Evolutionary conservation across 92 coral and sea anemone genomes (phyloP), one percentile per base, ranked within the genome.

Genomic region (Paragorgia papillata): DNA sequence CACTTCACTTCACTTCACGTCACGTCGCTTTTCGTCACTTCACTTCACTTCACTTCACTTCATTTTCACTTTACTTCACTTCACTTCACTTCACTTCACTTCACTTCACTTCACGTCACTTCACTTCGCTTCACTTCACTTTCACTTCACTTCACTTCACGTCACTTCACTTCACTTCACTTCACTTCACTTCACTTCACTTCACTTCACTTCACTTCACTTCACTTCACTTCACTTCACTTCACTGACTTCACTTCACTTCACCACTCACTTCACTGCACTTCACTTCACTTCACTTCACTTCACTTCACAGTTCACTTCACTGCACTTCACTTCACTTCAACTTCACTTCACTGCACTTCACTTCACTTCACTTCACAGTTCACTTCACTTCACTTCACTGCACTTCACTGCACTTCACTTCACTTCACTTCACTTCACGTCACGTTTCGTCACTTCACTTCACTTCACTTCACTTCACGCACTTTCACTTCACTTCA

Each of bases 321-420:
- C 74, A 66, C 74, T 14, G 32, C 54, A 39, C 57, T 40, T 39
- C 74, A 66, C 74, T 40, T 66, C 74, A 40, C 26, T 40, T 39
- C 26, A 39, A 19, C 51, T 37, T 37, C 57, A 67, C 59, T 67
- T 14, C 12, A 67, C 31, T 67, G 2, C 33, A 67, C 75, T n/a
- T 41, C 57, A 41, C 28, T 34, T 44, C 31, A 39, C 75, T 17
- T 51, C 26, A 51, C 58, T 51, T 51, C 26, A 51, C n/a, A 20
- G 10, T 40, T 15, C 53, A 66, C 53, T 1, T 22, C 21, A 51
- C 58, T 22, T 17, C 17, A 17, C 7, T 3, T 51, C 58, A 17
- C 58, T 51, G 5, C 14, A 35, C 43, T 25, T 62, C 40, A 9
- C 41, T 30, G n/a, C 19, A 25, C 37, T 62, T 7, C 37, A 62